Evolutionary conservation across 2,113 vertebrate genomes (phyloP), one percentile per base, ranked within the genome.

Genomic region (Hymenochirus boettgeri): DNA sequence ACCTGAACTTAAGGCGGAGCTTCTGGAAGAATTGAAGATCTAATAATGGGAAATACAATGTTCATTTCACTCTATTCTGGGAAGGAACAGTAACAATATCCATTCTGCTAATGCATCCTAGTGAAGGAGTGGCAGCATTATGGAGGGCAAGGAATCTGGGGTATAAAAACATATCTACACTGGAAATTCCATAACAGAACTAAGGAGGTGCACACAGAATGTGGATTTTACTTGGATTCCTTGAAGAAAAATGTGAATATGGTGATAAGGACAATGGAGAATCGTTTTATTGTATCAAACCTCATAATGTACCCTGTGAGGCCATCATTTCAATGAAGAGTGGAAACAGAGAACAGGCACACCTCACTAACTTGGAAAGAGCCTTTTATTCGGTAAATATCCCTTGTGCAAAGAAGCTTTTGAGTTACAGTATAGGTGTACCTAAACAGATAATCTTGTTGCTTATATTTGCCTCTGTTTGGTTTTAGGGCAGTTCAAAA

Each of bases 51-150:
- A 73, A 70, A 24, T 83, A 80, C 62, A 61, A 73, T 2, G 57
- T 82, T 18, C 69, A 65, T 59, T 82, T 83, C 62, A 74, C 56
- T 7, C 39, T 80, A 23, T 77, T 74, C 62, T 83, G 78, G 79
- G 78, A 73, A 37, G 79, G 72, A 11, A 29, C 27, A 2, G 69
- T 77, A 46, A 54, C 57, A 55, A 70, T 75, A 22, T 81, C 83
- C 24, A 31, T 80, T 31, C 50, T 73, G 3, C 70, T 83, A 26
- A 57, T 83, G 7, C 77, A 82, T 65, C 72, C 77, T 55, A 81
- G 79, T 18, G 81, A 83, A 53, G 77, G 60, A 0, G 76, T 50
- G 2, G 70, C 71, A 0, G 70, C 65, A 3, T 60, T 80, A 60
- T 79, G 76, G 78, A 73, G 67, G 19, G 65, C 73, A 2, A 76